A percentile compares a stretch with the other conserved stretches of the same genome.
phyloP scores from a whole-genome alignment of 2,888 invertebrate genomes.

The Hyposoter dolosus region DNA sequence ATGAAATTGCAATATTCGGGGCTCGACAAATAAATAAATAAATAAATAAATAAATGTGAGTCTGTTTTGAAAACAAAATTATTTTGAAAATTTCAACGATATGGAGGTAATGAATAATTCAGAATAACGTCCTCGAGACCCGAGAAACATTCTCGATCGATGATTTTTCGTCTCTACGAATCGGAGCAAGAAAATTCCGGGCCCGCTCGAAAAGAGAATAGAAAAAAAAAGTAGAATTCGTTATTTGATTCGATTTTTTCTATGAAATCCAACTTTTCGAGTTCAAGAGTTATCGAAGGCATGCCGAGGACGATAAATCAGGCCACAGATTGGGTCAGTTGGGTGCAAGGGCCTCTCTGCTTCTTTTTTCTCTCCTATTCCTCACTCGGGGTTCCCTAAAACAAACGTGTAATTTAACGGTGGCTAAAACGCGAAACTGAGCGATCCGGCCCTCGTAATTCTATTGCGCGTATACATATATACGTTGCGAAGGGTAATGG shows the following conservation, averaged over 20 bases:
- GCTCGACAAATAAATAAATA: conserved; percentile 43
- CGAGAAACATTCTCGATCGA: not conserved
- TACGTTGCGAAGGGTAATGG: conserved; percentile 69
- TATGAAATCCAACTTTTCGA: conserved; percentile 33
- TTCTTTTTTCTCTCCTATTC: conserved; percentile 33
- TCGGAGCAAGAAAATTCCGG: not conserved
- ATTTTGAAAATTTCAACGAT: conserved; percentile 47
- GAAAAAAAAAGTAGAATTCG: not conserved
- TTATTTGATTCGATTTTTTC: not conserved
- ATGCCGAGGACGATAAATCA: conserved; percentile 77
- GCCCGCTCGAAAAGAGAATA: not conserved
- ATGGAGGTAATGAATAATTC: conserved; percentile 76
- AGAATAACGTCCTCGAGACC: not conserved
- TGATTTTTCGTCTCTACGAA: not conserved
- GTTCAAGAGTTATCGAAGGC: conserved; percentile 2
- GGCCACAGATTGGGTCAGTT: conserved; percentile 71
- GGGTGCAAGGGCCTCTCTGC: conserved; percentile 66
- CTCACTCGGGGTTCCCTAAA: conserved; percentile 72
- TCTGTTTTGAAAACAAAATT: conserved; percentile 81
- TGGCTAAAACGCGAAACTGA: conserved; percentile 78
- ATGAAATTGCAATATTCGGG: not conserved
- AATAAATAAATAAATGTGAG: conserved; percentile 34
- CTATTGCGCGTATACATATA: conserved; percentile 37
- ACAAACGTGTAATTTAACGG: conserved; percentile 84
- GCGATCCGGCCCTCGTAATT: conserved; percentile 73